These are phyloP conservation scores for Chironomus tentans DNA, from an alignment of 2,888 invertebrate genomes.

Conservation along the genomic window DNA sequence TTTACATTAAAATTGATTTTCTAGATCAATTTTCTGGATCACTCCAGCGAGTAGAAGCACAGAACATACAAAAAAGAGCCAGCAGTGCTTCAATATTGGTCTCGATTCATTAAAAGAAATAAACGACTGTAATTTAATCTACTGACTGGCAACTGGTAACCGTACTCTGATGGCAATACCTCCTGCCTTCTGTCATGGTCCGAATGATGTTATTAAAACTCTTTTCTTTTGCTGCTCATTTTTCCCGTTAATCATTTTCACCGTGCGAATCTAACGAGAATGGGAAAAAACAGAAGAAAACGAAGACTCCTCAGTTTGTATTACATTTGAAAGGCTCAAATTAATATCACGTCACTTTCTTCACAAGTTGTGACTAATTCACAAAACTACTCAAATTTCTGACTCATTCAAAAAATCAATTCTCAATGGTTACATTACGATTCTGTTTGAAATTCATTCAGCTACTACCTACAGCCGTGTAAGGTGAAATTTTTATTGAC, in stretches of 20 bases:
- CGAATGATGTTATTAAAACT: slow-evolving; percentile 4
- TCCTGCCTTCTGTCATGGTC: slow-evolving; percentile 9
- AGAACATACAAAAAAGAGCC: not conserved
- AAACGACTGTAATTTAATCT: slow-evolving; percentile 24
- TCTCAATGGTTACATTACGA: not conserved
- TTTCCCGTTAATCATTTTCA: slow-evolving; percentile 25
- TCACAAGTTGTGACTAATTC: not conserved
- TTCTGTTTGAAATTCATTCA: not conserved
- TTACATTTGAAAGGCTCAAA: not conserved
- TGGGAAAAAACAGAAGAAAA: too few relatives aligned
- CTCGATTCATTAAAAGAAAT: slow-evolving; percentile 20
- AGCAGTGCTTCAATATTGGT: slow-evolving; percentile 5
- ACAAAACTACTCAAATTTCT: not conserved
- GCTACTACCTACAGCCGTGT: not conserved
- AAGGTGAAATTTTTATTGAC: too few relatives aligned
- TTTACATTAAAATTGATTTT: not conserved
- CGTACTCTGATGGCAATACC: not conserved
- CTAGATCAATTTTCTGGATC: not conserved
- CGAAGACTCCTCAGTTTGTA: too few relatives aligned
- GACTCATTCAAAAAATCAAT: not conserved
- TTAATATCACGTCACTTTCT: not conserved
- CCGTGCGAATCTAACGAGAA: not conserved
- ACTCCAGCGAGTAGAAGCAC: not conserved
- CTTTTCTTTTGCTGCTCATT: not conserved
- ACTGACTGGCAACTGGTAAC: not conserved